Base-by-base conservation (phyloP, 2,888 invertebrate species). In the Dicranocentrus wangi region DNA sequence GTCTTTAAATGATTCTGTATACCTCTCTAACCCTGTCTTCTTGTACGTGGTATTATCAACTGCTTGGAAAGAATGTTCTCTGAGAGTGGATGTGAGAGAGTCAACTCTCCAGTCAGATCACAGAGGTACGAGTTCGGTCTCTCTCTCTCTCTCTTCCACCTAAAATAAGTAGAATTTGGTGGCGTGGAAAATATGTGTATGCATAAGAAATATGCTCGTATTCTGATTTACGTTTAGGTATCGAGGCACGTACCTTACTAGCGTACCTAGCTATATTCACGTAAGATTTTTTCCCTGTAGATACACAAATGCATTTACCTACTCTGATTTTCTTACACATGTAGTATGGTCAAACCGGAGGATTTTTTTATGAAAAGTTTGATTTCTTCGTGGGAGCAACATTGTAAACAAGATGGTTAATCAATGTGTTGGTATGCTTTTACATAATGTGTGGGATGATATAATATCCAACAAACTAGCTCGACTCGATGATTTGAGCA, bases 381-480 rank as follows among this genome's bases (percentile, higher is more conserved):
- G 13, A 25, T 39, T 13, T 39, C 39, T 47, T 47, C 15, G 47
- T n/a, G 47, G 47, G n/a, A 47, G 47, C 15, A 47, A n/a, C 15
- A 47, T 47, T n/a, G 47, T 47, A 47, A 47, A 47, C 47, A 47
- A n/a, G 47, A 47, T n/a, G 47, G 15, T 47, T 47, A 47, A 32
- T 32, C 3, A 47, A 47, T 47, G 47, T 47, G 15, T 8, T 39
- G 13, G 7, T 39, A 39, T n/a, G n/a, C n/a, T n/a, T n/a, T n/a
- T n/a, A n/a, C n/a, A n/a, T n/a, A n/a, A n/a, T n/a, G n/a, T n/a
- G n/a, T n/a, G n/a, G n/a, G n/a, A n/a, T n/a, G n/a, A n/a, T n/a
- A n/a, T n/a, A n/a, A n/a, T n/a, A n/a, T n/a, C n/a, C n/a, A n/a
- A n/a, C n/a, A n/a, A n/a, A n/a, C n/a, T n/a, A n/a, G n/a, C n/a